Conservation (phyloP, 2,888 invertebrate genomes). For the Gastracanthus pulcherrimus region DNA sequence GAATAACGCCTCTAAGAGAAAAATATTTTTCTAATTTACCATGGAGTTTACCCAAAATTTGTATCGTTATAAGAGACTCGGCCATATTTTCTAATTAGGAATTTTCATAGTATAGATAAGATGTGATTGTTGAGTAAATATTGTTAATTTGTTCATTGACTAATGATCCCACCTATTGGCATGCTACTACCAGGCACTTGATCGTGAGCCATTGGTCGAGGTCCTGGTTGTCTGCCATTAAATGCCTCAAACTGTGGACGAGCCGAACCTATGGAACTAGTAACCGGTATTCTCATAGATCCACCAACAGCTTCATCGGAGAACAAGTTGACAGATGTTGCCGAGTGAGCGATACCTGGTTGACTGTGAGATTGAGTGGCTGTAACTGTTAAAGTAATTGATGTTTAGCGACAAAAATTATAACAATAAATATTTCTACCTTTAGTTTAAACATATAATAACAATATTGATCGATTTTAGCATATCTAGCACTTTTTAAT, state of each 20-base stretch:
- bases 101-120: no score
- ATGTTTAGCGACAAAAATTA: neutral
- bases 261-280: constrained; percentile 55
- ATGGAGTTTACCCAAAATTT: no score
- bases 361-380: constrained; percentile 54
- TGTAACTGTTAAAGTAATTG: constrained; percentile 32
- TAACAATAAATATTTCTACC: neutral
- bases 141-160: neutral
- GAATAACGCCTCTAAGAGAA: no score
- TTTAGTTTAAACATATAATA: neutral
- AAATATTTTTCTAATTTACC: no score
- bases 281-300: constrained; percentile 56
- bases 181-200: constrained; percentile 52
- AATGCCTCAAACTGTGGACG: constrained; percentile 51
- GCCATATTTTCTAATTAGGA: no score
- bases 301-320: constrained; percentile 47
- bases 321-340: constrained; percentile 54
- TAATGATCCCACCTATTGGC: constrained; percentile 41
- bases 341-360: constrained; percentile 53
- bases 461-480: neutral
- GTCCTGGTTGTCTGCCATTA: constrained; percentile 48
- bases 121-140: constrained; percentile 1
- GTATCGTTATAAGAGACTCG: no score
- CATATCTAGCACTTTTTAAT: neutral
- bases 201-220: constrained; percentile 52